These are phyloP conservation scores for Athripsodes cinereus DNA, from an alignment of 2,888 invertebrate genomes.

Conservation along the genomic window DNA sequence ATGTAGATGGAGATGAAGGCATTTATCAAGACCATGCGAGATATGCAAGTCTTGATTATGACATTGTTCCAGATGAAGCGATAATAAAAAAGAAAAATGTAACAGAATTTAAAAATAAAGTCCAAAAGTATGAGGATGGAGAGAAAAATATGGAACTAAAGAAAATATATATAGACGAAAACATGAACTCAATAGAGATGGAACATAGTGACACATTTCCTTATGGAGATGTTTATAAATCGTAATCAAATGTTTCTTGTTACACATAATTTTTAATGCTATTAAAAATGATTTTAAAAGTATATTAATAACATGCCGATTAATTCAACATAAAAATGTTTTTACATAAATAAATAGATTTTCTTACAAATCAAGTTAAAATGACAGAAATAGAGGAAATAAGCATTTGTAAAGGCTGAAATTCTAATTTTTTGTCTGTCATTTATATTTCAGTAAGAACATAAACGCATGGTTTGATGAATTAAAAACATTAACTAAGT, in stretches of 20 bases:
- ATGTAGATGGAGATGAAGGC: not conserved
- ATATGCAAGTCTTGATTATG: not conserved
- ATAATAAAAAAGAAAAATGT: not conserved
- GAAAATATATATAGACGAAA: slow-evolving; percentile 9
- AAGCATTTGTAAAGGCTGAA: too few species aligned
- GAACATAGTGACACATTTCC: slow-evolving; percentile 5
- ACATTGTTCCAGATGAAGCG: not conserved
- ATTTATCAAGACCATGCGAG: not conserved
- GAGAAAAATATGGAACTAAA: slow-evolving; percentile 8
- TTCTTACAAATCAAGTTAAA: too few species aligned
- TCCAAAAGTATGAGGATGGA: not conserved
- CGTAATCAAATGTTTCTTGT: not conserved
- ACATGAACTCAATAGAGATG: slow-evolving; percentile 2
- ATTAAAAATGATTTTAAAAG: too few species aligned
- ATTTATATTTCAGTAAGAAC: slow-evolving; percentile 5
- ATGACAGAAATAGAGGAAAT: too few species aligned
- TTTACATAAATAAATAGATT: too few species aligned
- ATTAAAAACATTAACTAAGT: slow-evolving; percentile 6
- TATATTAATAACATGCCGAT: too few species aligned
- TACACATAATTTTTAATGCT: too few species aligned
- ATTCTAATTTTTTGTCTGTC: too few species aligned
- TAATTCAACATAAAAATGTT: too few species aligned
- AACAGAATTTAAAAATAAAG: not conserved
- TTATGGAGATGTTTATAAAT: not conserved
- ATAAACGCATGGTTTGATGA: slow-evolving; percentile 11